Evolutionary conservation across 2,888 invertebrate genomes (phyloP), one percentile per base, ranked within the genome.

Genomic region (Thera britannica): DNA sequence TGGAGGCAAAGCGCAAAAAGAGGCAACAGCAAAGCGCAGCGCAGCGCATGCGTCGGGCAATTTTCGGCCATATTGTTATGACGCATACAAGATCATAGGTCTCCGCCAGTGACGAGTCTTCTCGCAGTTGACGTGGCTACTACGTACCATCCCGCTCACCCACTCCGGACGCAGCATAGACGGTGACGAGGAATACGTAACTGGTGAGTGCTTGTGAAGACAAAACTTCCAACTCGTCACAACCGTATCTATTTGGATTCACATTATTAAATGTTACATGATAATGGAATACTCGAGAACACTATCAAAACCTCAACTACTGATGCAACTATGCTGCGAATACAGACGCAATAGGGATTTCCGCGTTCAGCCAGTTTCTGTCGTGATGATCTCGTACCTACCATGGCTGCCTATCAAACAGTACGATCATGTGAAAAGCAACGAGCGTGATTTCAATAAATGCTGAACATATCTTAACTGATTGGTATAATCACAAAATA

Each of bases 121-220:
- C 96, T 96, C 96, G 95, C 96, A 96, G 96, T 97, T 97, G 97
- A 97, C 97, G 97, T 97, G 96, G 96, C 96, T 96, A 95, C 96
- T 97, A 97, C 97, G 97, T 97, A 97, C 96, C 95, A 96, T 96
- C 96, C 95, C 96, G 95, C 96, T 97, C 97, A 96, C 97, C 97
- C 97, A 97, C 96, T 97, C 97, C 96, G 96, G 96, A 96, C 96
- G 96, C 97, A 96, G 97, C 96, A 97, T 96, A 97, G 95, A 96
- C 96, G 96, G 97, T 97, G 97, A 97, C 97, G 97, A 97, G 96
- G 96, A 97, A 97, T 97, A 97, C 97, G 97, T 97, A 97, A 97
- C 97, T 96, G 96, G 96, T 96, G 96, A 96, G 96, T 96, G 96
- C 96, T 95, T 89, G 88, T 88, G 92, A 92, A 93, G 93, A 91